A percentile compares a stretch with the other conserved stretches of the same genome.
phyloP scores from a whole-genome alignment of 2,113 vertebrate genomes.

The Bufo bufo region DNA sequence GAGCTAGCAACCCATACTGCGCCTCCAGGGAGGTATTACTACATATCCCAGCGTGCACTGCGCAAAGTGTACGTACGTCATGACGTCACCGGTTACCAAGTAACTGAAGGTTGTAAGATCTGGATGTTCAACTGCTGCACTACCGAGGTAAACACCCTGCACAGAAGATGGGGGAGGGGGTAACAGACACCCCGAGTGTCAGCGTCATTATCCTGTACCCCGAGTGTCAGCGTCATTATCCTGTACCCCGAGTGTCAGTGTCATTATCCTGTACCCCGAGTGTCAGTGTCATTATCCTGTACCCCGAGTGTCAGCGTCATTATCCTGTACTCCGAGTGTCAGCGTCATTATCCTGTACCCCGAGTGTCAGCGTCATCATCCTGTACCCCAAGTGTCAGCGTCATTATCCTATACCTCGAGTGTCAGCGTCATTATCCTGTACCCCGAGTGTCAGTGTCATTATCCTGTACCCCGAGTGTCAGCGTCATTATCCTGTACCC shows the following conservation, averaged over 20 bases:
- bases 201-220: too few relatives aligned
- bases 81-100: conserved; percentile 21
- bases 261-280: too few relatives aligned
- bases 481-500: too few relatives aligned
- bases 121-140: neutral
- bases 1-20: neutral
- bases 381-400: neutral
- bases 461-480: too few relatives aligned
- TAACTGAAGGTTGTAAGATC: neutral
- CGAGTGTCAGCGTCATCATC: neutral
- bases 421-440: neutral
- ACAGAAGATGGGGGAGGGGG: neutral
- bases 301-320: too few relatives aligned
- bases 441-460: too few relatives aligned
- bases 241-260: too few relatives aligned
- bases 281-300: too few relatives aligned
- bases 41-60: neutral
- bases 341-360: too few relatives aligned
- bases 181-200: neutral
- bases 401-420: neutral
- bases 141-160: neutral
- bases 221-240: too few relatives aligned
- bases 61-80: neutral
- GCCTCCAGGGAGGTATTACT: neutral
- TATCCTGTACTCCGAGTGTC: too few relatives aligned